Conservation (phyloP, 2,113 vertebrate species). For the Gymnogyps californianus region DNA sequence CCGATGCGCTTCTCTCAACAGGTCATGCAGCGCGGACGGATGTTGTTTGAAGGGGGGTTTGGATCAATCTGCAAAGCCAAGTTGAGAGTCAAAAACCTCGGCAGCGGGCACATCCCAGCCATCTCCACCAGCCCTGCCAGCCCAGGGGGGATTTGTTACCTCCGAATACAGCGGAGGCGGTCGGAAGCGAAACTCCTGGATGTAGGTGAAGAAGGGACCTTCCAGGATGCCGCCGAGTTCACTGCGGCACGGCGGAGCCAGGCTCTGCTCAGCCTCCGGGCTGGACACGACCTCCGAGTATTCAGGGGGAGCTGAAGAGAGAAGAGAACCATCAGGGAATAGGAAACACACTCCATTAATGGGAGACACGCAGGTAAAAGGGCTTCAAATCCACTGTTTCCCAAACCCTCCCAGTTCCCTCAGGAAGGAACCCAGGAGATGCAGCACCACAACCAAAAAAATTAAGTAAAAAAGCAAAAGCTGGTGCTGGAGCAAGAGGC, state of each 20-base stretch:
- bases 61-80: conserved; percentile 83
- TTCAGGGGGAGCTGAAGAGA: conserved; percentile 86
- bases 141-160: conserved; percentile 66
- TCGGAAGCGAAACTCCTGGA: conserved; percentile 91
- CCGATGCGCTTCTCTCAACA: conserved; percentile 76
- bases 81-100: neutral
- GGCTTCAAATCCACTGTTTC: neutral
- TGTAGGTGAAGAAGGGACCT: conserved; percentile 85
- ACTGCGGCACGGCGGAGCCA: conserved; percentile 47
- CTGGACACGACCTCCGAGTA: conserved; percentile 85
- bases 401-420: neutral
- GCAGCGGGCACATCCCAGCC: accelerated
- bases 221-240: conserved; percentile 74
- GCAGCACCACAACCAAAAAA: neutral
- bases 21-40: conserved; percentile 92
- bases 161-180: conserved; percentile 92
- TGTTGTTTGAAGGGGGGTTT: conserved; percentile 76
- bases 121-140: neutral
- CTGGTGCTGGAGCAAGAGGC: neutral
- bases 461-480: neutral
- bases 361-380: accelerated
- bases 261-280: conserved; percentile 60
- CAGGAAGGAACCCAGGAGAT: neutral
- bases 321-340: neutral
- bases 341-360: neutral